phyloP scores from a whole-genome alignment of 2,888 invertebrate species.

The Nesidiocoris tenuis region DNA sequence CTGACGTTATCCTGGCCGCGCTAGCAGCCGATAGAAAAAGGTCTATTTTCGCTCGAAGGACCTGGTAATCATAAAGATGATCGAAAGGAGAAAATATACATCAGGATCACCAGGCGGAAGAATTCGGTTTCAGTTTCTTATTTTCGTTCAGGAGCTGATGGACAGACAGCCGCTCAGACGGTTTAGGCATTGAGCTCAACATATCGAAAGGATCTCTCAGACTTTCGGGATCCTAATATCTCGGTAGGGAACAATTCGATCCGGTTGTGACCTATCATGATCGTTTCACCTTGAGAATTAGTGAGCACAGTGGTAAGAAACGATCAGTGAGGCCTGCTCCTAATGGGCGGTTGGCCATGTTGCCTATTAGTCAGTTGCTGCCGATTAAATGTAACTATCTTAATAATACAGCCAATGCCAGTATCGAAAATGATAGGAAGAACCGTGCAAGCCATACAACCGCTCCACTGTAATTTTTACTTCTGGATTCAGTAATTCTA shows the following conservation, averaged over 20 bases:
- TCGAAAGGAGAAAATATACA: no score
- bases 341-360: conserved; percentile 24
- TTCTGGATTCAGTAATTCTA: conserved; percentile 8
- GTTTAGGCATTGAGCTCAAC: no score
- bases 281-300: conserved; percentile 18
- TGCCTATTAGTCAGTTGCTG: conserved; percentile 36
- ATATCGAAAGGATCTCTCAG: no score
- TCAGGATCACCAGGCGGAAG: no score
- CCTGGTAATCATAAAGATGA: no score
- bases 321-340: not conserved
- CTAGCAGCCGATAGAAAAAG: no score
- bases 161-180: no score
- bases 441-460: not conserved
- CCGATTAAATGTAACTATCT: conserved; percentile 37
- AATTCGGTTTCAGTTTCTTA: no score
- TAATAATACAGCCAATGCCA: conserved; percentile 23
- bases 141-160: no score
- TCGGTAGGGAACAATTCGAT: not conserved
- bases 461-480: conserved; percentile 15
- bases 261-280: not conserved
- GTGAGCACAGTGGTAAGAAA: not conserved
- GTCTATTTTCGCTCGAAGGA: no score
- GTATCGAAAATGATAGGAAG: conserved; percentile 22
- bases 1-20: no score
- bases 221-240: no score